phyloP scores from a whole-genome alignment of 2,113 vertebrate species.

The Albula glossodonta region DNA sequence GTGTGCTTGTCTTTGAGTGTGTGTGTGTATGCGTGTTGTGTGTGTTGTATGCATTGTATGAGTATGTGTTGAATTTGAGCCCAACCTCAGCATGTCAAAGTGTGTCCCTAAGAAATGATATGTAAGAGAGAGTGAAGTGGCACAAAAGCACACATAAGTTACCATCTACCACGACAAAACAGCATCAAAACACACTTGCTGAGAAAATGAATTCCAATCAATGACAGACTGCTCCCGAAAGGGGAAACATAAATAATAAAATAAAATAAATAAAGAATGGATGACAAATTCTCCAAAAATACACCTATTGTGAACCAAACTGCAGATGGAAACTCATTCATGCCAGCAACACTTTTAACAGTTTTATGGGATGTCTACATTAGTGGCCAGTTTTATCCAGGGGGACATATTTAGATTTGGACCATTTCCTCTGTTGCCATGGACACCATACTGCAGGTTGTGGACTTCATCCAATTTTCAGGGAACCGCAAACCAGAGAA shows the following conservation, averaged over 20 bases:
- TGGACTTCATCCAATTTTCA: not conserved
- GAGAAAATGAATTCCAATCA: not conserved
- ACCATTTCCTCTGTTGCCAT: not conserved
- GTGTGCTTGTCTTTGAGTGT: too few relatives aligned
- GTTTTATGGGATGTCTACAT: not conserved
- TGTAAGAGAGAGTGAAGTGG: too few relatives aligned
- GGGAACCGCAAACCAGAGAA: not conserved
- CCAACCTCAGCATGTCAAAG: too few relatives aligned
- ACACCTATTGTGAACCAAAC: not conserved
- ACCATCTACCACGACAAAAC: not conserved
- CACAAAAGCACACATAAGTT: too few relatives aligned
- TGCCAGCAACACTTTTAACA: not conserved
- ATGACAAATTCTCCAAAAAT: not conserved
- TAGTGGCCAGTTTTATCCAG: not conserved
- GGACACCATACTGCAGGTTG: not conserved
- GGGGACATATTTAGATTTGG: not conserved
- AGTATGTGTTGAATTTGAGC: too few relatives aligned
- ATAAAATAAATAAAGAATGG: not conserved
- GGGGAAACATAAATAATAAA: not conserved
- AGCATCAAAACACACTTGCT: not conserved
- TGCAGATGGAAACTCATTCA: not conserved
- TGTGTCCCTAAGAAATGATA: too few relatives aligned
- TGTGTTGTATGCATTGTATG: too few relatives aligned
- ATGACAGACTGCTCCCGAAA: not conserved
- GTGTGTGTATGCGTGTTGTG: too few relatives aligned